These are phyloP conservation scores for Notospermus geniculatus DNA, from an alignment of 1,140 invertebrate genomes.

Conservation along the genomic window DNA sequence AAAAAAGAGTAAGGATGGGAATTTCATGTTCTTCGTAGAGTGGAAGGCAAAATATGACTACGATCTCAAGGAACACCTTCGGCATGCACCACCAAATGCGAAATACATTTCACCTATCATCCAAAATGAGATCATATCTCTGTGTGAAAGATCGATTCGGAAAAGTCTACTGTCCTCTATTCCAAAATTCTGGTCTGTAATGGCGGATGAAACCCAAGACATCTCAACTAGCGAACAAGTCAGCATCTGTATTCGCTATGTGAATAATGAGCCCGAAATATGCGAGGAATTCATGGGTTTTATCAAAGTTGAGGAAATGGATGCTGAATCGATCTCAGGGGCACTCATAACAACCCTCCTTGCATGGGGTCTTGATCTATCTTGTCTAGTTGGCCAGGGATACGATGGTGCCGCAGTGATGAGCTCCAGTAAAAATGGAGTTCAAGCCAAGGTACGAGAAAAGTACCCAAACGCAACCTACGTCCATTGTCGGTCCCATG, in stretches of 20 bases:
- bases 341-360: not conserved
- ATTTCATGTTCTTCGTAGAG: too few relatives aligned
- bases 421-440: not conserved
- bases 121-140: too few relatives aligned
- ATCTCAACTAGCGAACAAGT: not conserved
- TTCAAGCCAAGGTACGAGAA: not conserved
- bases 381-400: not conserved
- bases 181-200: not conserved
- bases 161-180: too few relatives aligned
- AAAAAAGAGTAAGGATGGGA: too few relatives aligned
- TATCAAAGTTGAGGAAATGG: not conserved
- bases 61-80: too few relatives aligned
- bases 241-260: not conserved
- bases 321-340: not conserved
- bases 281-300: slow-evolving; percentile 5
- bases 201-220: slow-evolving; percentile 3
- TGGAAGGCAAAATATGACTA: too few relatives aligned
- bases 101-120: too few relatives aligned
- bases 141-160: too few relatives aligned
- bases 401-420: slow-evolving; percentile 3
- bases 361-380: not conserved
- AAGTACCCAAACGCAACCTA: not conserved
- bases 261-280: not conserved
- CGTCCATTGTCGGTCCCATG: slow-evolving; percentile 4
- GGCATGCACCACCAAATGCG: too few relatives aligned